Evolutionary conservation across 2,113 vertebrate species (phyloP).

Genomic region (Numenius arquata): DNA sequence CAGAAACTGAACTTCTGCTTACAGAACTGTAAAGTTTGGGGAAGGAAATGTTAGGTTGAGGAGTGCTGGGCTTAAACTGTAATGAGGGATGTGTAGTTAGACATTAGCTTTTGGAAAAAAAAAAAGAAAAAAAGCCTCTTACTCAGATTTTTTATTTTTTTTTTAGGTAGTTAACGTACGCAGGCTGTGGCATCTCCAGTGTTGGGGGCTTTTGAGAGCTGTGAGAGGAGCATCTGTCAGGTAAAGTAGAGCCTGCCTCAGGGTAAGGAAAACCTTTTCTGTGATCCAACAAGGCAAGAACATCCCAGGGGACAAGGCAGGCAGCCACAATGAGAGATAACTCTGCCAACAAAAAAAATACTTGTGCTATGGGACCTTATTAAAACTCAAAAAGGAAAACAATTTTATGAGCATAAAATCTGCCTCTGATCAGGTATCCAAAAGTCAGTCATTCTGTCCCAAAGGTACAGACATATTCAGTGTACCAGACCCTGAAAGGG

Average conservation of each 20-base stretch:
- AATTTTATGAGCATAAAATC: neutral
- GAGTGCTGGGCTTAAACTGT: neutral
- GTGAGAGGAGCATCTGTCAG: conserved; percentile 15
- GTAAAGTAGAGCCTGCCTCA: neutral
- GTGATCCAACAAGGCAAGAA: neutral
- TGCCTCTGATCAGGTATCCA: neutral
- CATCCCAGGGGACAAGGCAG: no score
- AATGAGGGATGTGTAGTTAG: neutral
- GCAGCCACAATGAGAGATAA: neutral
- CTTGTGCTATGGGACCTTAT: fast-evolving
- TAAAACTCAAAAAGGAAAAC: neutral
- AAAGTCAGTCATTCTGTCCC: neutral
- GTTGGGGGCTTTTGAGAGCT: neutral
- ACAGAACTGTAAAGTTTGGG: neutral
- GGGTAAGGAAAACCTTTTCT: neutral
- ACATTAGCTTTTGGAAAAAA: neutral
- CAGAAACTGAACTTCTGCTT: neutral
- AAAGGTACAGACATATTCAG: neutral
- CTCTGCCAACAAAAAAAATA: neutral
- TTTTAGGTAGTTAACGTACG: neutral
- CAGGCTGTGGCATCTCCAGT: neutral
- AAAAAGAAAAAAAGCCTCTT: neutral
- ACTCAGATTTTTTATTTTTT: neutral
- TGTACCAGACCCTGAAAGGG: neutral
- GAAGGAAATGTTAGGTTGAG: neutral